These are phyloP conservation scores for Limenitis camilla DNA, from an alignment of 2,888 invertebrate species.

Conservation along the genomic window DNA sequence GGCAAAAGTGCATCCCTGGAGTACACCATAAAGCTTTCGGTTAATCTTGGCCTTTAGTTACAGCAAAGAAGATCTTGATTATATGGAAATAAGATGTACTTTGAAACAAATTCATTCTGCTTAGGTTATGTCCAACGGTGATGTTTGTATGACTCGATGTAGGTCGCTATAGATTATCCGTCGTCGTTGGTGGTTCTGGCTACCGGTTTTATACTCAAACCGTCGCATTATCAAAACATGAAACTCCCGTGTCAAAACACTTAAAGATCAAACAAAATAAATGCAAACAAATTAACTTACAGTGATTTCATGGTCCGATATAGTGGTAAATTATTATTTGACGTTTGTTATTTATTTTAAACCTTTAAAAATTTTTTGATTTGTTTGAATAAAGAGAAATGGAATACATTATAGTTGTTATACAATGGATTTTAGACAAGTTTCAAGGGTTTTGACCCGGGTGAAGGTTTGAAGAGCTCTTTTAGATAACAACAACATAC, in stretches of 20 bases:
- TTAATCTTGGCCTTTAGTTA: too few species aligned
- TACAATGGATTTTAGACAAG: too few species aligned
- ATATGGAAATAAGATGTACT: neutral
- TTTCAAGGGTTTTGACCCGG: too few species aligned
- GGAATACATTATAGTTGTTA: too few species aligned
- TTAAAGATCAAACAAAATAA: conserved; percentile 41
- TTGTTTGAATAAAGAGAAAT: too few species aligned
- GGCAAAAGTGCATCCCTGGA: too few species aligned
- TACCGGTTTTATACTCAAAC: conserved; percentile 62
- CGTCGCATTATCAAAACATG: conserved; percentile 43
- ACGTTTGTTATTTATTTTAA: neutral
- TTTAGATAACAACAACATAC: too few species aligned
- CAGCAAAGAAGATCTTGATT: neutral
- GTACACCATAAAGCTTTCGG: too few species aligned
- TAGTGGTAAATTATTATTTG: conserved; percentile 13
- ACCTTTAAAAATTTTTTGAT: too few species aligned
- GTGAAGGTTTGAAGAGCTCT: too few species aligned
- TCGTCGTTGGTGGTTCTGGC: conserved; percentile 43
- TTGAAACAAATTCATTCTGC: neutral
- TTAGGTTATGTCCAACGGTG: neutral
- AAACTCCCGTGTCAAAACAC: conserved; percentile 48
- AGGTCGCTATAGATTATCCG: conserved; percentile 25
- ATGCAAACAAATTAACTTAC: conserved; percentile 43
- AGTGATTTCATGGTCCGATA: conserved; percentile 44
- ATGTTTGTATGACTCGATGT: conserved; percentile 15